Evolutionary conservation across 2,113 vertebrate species (phyloP), one percentile per base, ranked within the genome.

Genomic region (Promerops cafer): DNA sequence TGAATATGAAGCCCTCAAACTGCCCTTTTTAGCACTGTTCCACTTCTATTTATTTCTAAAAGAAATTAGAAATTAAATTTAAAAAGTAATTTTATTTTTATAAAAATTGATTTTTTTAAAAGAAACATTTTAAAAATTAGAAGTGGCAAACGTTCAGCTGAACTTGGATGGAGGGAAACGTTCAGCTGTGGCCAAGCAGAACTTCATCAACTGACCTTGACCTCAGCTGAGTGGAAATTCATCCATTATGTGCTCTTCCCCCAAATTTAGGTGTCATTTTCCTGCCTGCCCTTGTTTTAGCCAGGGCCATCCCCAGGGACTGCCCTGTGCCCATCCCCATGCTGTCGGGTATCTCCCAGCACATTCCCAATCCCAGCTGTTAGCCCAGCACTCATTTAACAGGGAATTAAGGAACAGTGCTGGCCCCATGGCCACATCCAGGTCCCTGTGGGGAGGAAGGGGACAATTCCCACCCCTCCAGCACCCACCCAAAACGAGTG

Each of bases 231-330:
- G 18, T 7, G 13, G 40, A 78, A 90, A 70, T n/a, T 39, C 23
- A 45, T 13, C 52, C 12, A 0, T 50, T 70, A 27, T 2, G 7
- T 0, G 0, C 13, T 40, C 26, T 39, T 3, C 0, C 5, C 14
- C 22, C 16, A n/a, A 17, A 4, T 52, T 57, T 9, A 18, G 40
- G 18, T 10, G 24, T 8, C 2, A 3, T 18, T 71, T 75, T 47
- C 71, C 61, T 35, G 26, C 40, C 50, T 26, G 13, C 61, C 54
- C 50, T 52, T 45, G 1, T 37, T 78, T 45, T 3, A 82, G 14
- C 31, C 1, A 0, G 22, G 20, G 13, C 27, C 3, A 1, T 37
- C 42, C 44, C 63, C 80, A 59, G 21, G 24, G 39, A 35, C 9
- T 13, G 27, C 4, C 27, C 35, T 6, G 2, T 18, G 54, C 54